Evolutionary conservation across 53 echinoderm and acorn worm genomes (phyloP).

Genomic region (Glandiceps talaboti): DNA sequence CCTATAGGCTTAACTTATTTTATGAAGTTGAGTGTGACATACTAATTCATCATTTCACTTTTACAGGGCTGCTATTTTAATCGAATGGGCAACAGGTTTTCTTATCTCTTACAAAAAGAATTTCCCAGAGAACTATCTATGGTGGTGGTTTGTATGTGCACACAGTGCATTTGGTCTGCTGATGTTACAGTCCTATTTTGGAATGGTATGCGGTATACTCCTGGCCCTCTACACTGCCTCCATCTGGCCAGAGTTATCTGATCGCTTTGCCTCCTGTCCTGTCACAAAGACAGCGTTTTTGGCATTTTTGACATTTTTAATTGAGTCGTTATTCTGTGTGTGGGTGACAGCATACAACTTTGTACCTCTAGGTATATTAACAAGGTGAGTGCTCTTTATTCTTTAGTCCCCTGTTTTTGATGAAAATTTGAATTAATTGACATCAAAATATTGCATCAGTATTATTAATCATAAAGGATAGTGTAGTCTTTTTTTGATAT

Average conservation of each 20-base stretch:
- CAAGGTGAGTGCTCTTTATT: constrained; percentile 58
- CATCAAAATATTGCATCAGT: too few species aligned
- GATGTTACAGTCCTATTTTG: constrained; percentile 26
- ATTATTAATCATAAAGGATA: too few species aligned
- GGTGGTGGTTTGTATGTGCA: constrained; percentile 84
- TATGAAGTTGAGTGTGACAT: too few species aligned
- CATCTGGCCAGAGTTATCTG: constrained; percentile 81
- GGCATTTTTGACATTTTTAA: constrained; percentile 56
- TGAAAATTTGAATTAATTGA: too few species aligned
- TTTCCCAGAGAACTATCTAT: constrained; percentile 61
- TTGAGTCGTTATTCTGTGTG: constrained; percentile 36
- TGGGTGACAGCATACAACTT: constrained; percentile 74
- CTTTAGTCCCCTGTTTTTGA: too few species aligned
- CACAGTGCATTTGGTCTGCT: constrained; percentile 61
- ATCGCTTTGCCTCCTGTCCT: constrained; percentile 70
- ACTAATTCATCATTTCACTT: too few species aligned
- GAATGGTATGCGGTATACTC: constrained; percentile 42
- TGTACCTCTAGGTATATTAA: constrained; percentile 43
- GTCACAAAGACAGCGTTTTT: constrained; percentile 54
- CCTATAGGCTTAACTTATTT: too few species aligned
- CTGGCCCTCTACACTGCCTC: constrained; percentile 63
- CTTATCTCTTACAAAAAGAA: constrained; percentile 71
- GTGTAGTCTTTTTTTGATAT: too few species aligned
- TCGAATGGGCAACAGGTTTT: constrained; percentile 76
- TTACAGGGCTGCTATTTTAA: constrained; percentile 66